Evolutionary conservation across 2,888 invertebrate genomes (phyloP).

Genomic region (Zygothrica quintamaculata): DNA sequence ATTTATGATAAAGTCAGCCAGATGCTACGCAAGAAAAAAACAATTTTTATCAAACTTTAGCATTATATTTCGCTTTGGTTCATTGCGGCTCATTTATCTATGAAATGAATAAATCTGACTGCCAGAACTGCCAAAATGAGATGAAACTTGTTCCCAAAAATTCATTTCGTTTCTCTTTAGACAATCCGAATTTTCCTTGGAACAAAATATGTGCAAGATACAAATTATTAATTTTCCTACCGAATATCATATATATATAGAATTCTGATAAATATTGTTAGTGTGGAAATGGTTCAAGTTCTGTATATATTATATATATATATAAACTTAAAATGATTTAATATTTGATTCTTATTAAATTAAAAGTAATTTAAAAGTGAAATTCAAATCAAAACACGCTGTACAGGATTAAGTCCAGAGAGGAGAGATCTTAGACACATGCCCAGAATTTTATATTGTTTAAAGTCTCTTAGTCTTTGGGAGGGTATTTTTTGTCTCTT

Average conservation of each 20-base stretch:
- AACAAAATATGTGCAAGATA: too few species aligned
- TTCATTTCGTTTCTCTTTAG: slow-evolving; percentile 4
- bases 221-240: too few species aligned
- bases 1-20: slow-evolving; percentile 71
- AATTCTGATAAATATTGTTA: too few species aligned
- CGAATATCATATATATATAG: too few species aligned
- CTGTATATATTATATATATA: too few species aligned
- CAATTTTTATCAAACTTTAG: slow-evolving; percentile 67
- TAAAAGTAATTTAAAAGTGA: not conserved
- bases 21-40: slow-evolving; percentile 33
- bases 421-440: slow-evolving; percentile 19
- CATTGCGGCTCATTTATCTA: slow-evolving; percentile 73
- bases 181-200: not conserved
- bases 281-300: too few species aligned
- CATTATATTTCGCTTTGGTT: slow-evolving; percentile 65
- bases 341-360: too few species aligned
- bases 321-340: too few species aligned
- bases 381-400: slow-evolving; percentile 9
- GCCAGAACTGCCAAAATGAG: slow-evolving; percentile 24
- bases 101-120: slow-evolving; percentile 63
- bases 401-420: slow-evolving; percentile 3
- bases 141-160: slow-evolving; percentile 19
- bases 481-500: not conserved
- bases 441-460: slow-evolving; percentile 19
- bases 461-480: slow-evolving; percentile 15